Percentiles rank a stretch among this genome's conserved stretches.
Conservation (phyloP, 2,113 vertebrate genomes). For the Aegithalos caudatus region DNA sequence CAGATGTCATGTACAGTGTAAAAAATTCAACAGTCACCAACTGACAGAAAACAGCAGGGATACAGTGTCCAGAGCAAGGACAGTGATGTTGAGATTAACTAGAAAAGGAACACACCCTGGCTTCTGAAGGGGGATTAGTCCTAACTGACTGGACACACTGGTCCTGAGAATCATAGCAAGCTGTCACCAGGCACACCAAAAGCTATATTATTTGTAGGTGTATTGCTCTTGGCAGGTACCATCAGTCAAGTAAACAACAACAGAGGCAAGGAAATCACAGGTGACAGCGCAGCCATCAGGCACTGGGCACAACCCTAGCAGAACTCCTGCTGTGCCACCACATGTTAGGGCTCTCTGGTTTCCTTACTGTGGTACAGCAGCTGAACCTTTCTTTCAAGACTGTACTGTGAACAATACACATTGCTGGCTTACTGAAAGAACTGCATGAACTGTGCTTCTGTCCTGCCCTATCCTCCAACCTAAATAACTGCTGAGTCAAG, state of each 20-base stretch:
- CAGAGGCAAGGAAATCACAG: not conserved
- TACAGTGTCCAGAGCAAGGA: not conserved
- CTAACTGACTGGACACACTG: not conserved
- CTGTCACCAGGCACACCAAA: not conserved
- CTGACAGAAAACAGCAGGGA: not conserved
- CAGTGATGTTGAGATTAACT: not conserved
- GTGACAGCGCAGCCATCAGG: not conserved
- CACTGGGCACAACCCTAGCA: not conserved
- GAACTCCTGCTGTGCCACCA: not conserved
- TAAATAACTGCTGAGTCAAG: not conserved
- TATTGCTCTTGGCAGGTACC: not conserved
- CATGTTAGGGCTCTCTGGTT: not conserved
- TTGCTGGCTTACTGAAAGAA: not conserved
- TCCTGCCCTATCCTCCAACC: not conserved
- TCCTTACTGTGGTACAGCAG: not conserved
- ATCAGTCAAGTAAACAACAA: not conserved
- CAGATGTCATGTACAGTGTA: not conserved
- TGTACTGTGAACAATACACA: fast-evolving
- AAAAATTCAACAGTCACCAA: not conserved
- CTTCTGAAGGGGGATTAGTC: not conserved
- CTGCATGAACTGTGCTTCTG: not conserved
- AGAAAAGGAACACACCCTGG: not conserved
- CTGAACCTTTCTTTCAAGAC: not conserved
- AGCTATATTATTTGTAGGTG: not conserved
- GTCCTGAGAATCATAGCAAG: not conserved